A percentile compares a stretch with the other conserved stretches of the same genome.
These are phyloP conservation scores for Buteo buteo DNA, from an alignment of 2,113 vertebrate genomes.

Conservation along the genomic window DNA sequence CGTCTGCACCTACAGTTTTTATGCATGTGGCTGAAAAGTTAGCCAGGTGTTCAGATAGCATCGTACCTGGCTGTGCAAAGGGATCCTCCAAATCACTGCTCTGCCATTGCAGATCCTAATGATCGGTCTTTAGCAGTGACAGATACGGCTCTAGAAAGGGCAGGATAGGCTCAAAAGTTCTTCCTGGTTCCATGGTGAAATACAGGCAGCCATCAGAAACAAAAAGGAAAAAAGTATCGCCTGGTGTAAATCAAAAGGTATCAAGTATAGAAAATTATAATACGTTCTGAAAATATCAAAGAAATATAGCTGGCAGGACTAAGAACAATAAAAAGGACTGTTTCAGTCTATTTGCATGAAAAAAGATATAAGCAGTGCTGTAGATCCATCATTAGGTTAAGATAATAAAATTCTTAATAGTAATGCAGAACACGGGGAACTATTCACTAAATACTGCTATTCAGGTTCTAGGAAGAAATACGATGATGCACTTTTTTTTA, in stretches of 20 bases:
- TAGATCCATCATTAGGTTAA: neutral
- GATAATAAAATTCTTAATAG: neutral
- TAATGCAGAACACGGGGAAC: neutral
- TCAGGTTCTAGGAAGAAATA: neutral
- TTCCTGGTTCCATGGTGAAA: neutral
- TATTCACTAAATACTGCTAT: neutral
- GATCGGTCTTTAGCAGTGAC: accelerated
- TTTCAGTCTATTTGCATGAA: neutral
- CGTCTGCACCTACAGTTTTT: neutral
- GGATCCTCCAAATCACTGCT: neutral
- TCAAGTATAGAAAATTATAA: neutral
- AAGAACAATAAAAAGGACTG: neutral
- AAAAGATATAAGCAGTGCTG: neutral
- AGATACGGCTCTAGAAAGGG: neutral
- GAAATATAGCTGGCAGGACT: neutral
- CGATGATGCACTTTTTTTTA: neutral
- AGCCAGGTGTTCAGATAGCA: neutral
- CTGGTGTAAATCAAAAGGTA: neutral
- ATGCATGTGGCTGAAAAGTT: neutral
- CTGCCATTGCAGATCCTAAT: accelerated
- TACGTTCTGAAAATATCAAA: neutral
- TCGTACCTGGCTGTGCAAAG: neutral
- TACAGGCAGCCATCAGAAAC: neutral
- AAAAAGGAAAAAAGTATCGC: neutral
- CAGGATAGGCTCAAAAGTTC: neutral